These are phyloP conservation scores for Poeciliopsis turneri DNA, from an alignment of 2,797 vertebrate species.

Conservation along the genomic window DNA sequence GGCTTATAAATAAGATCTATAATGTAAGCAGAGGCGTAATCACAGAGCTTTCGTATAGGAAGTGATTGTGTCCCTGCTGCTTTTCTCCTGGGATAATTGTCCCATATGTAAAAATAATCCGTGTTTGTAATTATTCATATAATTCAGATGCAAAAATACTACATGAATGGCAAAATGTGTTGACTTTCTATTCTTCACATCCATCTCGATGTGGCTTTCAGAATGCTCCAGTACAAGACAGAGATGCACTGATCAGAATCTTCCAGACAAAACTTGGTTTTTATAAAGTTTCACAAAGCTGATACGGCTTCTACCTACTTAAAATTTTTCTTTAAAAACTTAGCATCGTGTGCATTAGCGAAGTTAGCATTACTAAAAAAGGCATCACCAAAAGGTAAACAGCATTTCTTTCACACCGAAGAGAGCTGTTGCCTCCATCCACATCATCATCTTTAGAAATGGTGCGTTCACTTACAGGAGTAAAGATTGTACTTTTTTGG, in stretches of 20 bases:
- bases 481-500: not conserved
- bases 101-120: constrained; percentile 47
- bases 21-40: constrained; percentile 65
- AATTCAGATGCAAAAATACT: constrained; percentile 1
- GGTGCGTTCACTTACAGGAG: not conserved
- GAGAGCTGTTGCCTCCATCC: not conserved
- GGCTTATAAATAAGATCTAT: constrained; percentile 51
- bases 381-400: not conserved
- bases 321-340: not conserved
- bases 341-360: not conserved
- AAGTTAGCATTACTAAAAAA: not conserved
- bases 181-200: not conserved
- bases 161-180: not conserved
- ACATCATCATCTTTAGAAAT: not conserved
- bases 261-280: not conserved
- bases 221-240: not conserved
- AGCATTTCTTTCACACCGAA: not conserved
- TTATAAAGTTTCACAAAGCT: not conserved
- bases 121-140: constrained; percentile 34
- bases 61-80: constrained; percentile 26
- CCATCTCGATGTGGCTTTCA: not conserved
- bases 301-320: not conserved
- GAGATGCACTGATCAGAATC: not conserved
- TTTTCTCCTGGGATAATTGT: constrained; percentile 44
- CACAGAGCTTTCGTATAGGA: constrained; percentile 40